These are phyloP conservation scores for Axinella damicornis DNA, from an alignment of 37 sponge, comb jelly and placozoan species.

Conservation along the genomic window DNA sequence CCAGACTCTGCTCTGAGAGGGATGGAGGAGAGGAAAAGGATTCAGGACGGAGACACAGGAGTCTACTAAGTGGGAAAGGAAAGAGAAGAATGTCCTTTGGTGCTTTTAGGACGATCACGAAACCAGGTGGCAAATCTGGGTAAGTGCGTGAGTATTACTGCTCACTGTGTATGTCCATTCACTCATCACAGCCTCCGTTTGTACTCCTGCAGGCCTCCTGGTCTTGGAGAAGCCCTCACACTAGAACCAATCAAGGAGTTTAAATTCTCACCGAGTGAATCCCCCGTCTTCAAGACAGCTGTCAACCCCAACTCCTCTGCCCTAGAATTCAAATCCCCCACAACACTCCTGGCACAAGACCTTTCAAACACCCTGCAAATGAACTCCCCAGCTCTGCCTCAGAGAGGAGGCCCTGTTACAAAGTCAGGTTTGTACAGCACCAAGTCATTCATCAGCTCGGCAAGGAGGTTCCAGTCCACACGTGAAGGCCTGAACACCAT, in stretches of 20 bases:
- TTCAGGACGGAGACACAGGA: not conserved
- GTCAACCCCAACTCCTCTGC: not conserved
- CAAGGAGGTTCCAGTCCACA: not conserved
- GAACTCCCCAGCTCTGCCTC: not conserved
- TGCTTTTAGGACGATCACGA: not conserved
- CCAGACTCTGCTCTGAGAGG: too few species aligned
- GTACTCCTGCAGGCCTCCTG: slow-evolving; percentile 3
- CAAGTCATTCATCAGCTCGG: not conserved
- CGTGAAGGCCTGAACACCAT: slow-evolving; percentile 45
- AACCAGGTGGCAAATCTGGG: too few species aligned
- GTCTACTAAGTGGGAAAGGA: not conserved
- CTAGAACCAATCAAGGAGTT: slow-evolving; percentile 21
- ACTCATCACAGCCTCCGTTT: too few species aligned
- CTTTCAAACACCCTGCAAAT: not conserved
- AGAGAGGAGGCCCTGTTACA: not conserved
- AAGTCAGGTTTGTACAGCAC: not conserved
- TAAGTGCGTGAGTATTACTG: too few species aligned
- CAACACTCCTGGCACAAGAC: not conserved
- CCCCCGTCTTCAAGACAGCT: not conserved
- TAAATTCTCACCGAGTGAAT: not conserved
- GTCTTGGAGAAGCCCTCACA: not conserved
- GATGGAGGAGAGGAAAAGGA: too few species aligned
- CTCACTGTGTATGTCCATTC: too few species aligned
- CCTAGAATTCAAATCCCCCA: slow-evolving; percentile 16
- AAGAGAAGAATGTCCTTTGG: slow-evolving; percentile 9